phyloP scores from a whole-genome alignment of 2,113 vertebrate genomes.

The Cairina moschata region DNA sequence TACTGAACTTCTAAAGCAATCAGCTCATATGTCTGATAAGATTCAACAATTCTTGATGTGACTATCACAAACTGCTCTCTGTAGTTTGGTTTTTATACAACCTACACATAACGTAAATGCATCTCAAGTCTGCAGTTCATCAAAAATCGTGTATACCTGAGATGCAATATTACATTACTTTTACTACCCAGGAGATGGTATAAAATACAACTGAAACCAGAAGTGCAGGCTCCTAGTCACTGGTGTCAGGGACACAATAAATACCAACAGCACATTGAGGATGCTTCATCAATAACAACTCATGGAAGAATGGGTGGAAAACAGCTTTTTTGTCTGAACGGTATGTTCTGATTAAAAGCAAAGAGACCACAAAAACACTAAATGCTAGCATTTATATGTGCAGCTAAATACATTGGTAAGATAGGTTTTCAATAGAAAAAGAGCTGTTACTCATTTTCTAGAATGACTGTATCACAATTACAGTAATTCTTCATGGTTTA shows the following conservation, averaged over 20 bases:
- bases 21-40: not conserved
- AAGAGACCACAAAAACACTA: not conserved
- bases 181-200: not conserved
- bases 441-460: not conserved
- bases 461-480: not conserved
- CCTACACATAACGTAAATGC: not conserved
- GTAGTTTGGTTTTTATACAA: not conserved
- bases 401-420: not conserved
- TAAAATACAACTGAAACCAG: not conserved
- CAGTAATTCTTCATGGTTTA: not conserved
- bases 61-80: not conserved
- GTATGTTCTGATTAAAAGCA: not conserved
- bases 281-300: not conserved
- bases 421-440: not conserved
- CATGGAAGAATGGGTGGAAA: not conserved
- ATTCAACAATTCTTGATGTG: not conserved
- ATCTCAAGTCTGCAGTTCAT: not conserved
- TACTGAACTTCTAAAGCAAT: not conserved
- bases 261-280: not conserved
- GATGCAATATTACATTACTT: not conserved
- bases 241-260: not conserved
- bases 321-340: not conserved
- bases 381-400: not conserved
- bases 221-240: not conserved
- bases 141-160: not conserved